A percentile compares a stretch with the other conserved stretches of the same genome.
Conservation (phyloP, 2,888 invertebrate genomes). For the Tenthredo livida region DNA sequence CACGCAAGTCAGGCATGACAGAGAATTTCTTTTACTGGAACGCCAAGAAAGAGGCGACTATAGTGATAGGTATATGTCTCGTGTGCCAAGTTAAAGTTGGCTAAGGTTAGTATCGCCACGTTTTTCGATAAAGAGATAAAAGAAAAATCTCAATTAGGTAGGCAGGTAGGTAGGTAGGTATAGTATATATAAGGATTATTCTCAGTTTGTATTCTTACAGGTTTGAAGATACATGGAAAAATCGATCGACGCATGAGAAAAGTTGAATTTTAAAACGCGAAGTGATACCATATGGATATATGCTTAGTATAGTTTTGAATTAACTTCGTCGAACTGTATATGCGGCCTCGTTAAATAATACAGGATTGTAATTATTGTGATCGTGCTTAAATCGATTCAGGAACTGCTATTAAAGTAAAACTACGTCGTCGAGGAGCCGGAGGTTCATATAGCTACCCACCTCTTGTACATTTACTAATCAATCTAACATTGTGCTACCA, state of each 20-base stretch:
- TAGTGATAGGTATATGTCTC: not conserved
- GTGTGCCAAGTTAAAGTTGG: constrained; percentile 35
- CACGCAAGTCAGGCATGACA: constrained; percentile 29
- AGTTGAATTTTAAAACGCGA: not conserved
- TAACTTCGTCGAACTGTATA: not conserved
- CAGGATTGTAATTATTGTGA: constrained; percentile 20
- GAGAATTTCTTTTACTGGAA: constrained; percentile 37
- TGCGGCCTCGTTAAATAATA: constrained; percentile 27
- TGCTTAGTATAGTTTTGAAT: constrained; percentile 5
- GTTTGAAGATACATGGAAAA: no score
- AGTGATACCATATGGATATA: not conserved
- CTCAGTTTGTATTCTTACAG: not conserved
- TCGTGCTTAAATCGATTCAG: constrained; percentile 16
- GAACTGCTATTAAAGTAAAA: not conserved
- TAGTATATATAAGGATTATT: not conserved
- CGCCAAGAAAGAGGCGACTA: constrained; percentile 1
- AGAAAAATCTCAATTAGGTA: not conserved
- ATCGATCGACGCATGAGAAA: not conserved
- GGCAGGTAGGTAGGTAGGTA: no score
- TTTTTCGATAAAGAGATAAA: constrained; percentile 19
- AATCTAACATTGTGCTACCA: not conserved
- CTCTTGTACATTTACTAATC: constrained; percentile 24
- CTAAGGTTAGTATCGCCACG: constrained; percentile 41
- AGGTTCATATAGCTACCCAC: not conserved
- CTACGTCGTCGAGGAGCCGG: not conserved